Base-by-base conservation (phyloP, 2,113 vertebrate species). In the Romanogobio albipinnatus region DNA sequence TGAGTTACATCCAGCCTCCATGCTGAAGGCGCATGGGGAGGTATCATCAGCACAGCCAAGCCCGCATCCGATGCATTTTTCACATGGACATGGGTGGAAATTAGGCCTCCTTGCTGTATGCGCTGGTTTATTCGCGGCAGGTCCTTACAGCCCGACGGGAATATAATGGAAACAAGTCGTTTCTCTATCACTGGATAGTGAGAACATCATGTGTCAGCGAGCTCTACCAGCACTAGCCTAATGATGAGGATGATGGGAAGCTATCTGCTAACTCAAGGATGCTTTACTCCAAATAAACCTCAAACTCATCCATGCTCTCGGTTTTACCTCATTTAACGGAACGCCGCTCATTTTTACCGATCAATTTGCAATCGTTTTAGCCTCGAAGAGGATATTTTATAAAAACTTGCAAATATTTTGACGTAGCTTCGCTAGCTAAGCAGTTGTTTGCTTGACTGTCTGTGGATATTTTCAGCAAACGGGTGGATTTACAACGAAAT, bases 51-150 rank as follows among this genome's bases (percentile, higher is more conserved):
- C 86, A 49, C 49, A 26, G 11, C 82, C 59, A 26, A 86, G 62
- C 59, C 76, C 53, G 56, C 22, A 45, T 84, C 49, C 24, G 75
- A 84, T 39, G 80, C 84, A 81, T 77, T 24, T 84, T 49, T 90
- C 90, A 92, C 92, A 90, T 93, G 93, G 92, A 93, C 92, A 90
- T 92, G 86, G 89, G 90, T 86, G 70, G 39, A 76, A 87, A 76
- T 83, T 76, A 89, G 91, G 91, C 92, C 90, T 90, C 45, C 39
- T 92, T 29, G 66, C n/a, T 78, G 85, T 66, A 49, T 39, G 5
- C 19, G 15, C 22, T 59, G 36, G 47, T 11, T 14, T 58, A 8
- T 39, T 15, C 3, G 2, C 33, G 10, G 8, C 7, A 15, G 3
- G 4, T 56, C 29, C 6, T 6, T 19, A 10, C 45, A 66, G 59